phyloP scores from a whole-genome alignment of 2,113 vertebrate species.

The Cichladusa arquata region DNA sequence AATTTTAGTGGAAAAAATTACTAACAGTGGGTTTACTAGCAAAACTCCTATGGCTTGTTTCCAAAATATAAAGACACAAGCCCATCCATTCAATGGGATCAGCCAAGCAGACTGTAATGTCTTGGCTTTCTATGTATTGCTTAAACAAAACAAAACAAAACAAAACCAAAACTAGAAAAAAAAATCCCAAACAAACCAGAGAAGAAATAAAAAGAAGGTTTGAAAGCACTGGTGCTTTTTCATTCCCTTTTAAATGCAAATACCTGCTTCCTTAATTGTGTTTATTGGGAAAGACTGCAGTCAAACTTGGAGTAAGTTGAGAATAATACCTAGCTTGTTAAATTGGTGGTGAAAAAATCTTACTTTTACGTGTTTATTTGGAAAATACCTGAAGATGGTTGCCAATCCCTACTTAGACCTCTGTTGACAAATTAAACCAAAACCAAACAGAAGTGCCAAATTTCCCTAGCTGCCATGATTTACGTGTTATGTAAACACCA shows the following conservation, averaged over 20 bases:
- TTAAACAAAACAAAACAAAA: not conserved
- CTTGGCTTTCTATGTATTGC: not conserved
- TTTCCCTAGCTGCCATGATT: not conserved
- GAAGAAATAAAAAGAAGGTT: not conserved
- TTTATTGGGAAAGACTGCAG: not conserved
- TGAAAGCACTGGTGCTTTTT: not conserved
- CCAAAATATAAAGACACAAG: not conserved
- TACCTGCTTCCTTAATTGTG: not conserved
- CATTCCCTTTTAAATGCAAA: not conserved
- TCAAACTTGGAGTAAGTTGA: not conserved
- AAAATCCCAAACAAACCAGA: not conserved
- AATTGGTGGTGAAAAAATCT: not conserved
- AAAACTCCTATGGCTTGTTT: not conserved
- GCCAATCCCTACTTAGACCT: not conserved
- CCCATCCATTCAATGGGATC: not conserved
- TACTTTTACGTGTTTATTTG: not conserved
- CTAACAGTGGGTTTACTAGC: not conserved
- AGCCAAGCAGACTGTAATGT: constrained; percentile 6
- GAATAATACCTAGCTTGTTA: not conserved
- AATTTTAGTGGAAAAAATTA: not conserved
- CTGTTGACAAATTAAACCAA: not conserved
- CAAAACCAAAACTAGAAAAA: not conserved
- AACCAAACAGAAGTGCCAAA: not conserved
- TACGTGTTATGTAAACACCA: not conserved
- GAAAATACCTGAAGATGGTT: not conserved